Evolutionary conservation across 2,113 vertebrate genomes (phyloP).

Genomic region (Halichoerus grypus): DNA sequence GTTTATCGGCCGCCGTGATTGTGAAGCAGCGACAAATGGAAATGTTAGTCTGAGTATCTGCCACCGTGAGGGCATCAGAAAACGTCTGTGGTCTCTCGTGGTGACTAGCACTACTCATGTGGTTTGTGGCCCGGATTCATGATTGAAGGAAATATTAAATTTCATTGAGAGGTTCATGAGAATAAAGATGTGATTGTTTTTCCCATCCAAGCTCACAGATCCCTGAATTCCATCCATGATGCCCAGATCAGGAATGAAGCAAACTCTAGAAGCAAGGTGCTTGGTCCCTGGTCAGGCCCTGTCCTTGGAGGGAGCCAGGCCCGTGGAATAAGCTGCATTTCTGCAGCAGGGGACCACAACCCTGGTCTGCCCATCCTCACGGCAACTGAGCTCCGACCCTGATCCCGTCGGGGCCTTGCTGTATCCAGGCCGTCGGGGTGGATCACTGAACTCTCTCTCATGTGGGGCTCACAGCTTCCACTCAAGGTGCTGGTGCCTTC

Average conservation of each 20-base stretch:
- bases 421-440: neutral
- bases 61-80: fast-evolving
- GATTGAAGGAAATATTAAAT: neutral
- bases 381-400: fast-evolving
- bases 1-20: neutral
- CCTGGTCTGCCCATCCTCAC: fast-evolving
- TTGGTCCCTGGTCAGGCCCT: neutral
- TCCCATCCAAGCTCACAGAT: neutral
- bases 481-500: neutral
- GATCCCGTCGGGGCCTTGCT: neutral
- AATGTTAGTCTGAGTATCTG: neutral
- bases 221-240: neutral
- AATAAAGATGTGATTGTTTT: neutral
- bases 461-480: neutral
- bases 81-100: neutral
- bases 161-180: neutral
- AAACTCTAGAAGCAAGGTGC: neutral
- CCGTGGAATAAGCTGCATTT: fast-evolving
- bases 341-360: fast-evolving
- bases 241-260: neutral
- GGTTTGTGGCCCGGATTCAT: neutral
- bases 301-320: neutral
- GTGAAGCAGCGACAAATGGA: neutral
- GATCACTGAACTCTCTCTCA: fast-evolving
- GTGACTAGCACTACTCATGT: neutral